These are phyloP conservation scores for Palaemon carinicauda DNA, from an alignment of 1,140 invertebrate species.

Conservation along the genomic window DNA sequence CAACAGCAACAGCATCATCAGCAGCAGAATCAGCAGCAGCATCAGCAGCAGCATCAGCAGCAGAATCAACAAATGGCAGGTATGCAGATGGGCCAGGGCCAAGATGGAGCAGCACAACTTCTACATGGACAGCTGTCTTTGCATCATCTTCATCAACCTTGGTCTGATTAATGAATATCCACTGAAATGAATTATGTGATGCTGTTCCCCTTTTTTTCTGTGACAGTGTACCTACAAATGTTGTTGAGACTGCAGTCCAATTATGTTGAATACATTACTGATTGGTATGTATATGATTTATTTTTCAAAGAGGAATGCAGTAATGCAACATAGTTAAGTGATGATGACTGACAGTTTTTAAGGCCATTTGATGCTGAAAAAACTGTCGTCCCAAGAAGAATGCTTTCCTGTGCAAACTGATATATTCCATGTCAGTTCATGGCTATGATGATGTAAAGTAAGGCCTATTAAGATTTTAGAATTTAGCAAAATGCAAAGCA, in stretches of 20 bases:
- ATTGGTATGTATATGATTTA: too few species aligned
- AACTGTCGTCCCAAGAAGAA: constrained; percentile 11
- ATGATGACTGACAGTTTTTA: too few species aligned
- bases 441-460: constrained; percentile 30
- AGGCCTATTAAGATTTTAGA: constrained; percentile 28
- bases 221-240: too few species aligned
- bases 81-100: constrained; percentile 43
- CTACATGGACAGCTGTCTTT: constrained; percentile 56
- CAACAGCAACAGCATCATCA: constrained; percentile 53
- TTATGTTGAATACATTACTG: too few species aligned
- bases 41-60: constrained; percentile 55
- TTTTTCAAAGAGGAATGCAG: too few species aligned
- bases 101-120: constrained; percentile 39
- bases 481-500: constrained; percentile 13
- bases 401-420: constrained; percentile 36
- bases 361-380: background rate
- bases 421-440: background rate
- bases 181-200: constrained; percentile 7
- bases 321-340: too few species aligned
- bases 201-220: background rate
- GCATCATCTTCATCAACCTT: constrained; percentile 59
- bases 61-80: constrained; percentile 47
- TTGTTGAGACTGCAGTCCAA: too few species aligned
- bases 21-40: constrained; percentile 42
- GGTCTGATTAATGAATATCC: constrained; percentile 56